Base-by-base conservation (phyloP, 2,888 invertebrate species). In the Eumerus sabulonum region DNA sequence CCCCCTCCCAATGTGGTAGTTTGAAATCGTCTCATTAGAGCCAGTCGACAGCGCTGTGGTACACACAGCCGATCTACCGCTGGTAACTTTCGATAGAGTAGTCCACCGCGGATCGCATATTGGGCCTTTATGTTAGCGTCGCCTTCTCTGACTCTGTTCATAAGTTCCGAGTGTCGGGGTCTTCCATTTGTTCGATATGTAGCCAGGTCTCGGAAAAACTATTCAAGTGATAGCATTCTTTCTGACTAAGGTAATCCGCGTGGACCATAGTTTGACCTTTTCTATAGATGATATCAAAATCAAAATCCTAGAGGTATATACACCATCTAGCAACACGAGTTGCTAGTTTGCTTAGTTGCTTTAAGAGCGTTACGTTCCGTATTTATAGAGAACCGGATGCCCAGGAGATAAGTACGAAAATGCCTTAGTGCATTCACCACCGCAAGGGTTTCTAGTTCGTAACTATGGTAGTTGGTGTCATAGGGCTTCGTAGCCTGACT, bases 301-400 rank as follows among this genome's bases (percentile, higher is more conserved):
- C 68, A n/a, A 76, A 76, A 9, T 76, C 68, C 12, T 62, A 48
- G 2, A 74, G 56, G 17, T 62, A 68, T 62, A 11, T 60, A 47
- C 60, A 60, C 60, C 60, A 60, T 59, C 67, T 54, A 1, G 74
- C 74, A 11, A 74, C 36, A 12, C 67, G 50, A 11, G 76, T 42
- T 1, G 68, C 11, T 1, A 76, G 11, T 66, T 19, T 59, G 35
- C 14, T 62, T 56, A 7, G 63, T 44, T 9, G 59, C 73, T 17
- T 36, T 64, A 18, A 59, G 51, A 13, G 40, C 59, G 18, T 48
- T 73, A 42, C 38, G 60, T 12, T 53, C 66, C 4, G 59, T 42
- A 0, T 12, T 40, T 2, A 54, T 1, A 9, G 35, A 0, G 9
- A 67, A 67, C 7, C 13, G 14, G 5, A 57, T 51, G 13, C 67